Percentiles rank a stretch among this genome's conserved stretches.
Evolutionary conservation across 2,797 vertebrate genomes (phyloP).

Genomic region (Erithacus rubecula): DNA sequence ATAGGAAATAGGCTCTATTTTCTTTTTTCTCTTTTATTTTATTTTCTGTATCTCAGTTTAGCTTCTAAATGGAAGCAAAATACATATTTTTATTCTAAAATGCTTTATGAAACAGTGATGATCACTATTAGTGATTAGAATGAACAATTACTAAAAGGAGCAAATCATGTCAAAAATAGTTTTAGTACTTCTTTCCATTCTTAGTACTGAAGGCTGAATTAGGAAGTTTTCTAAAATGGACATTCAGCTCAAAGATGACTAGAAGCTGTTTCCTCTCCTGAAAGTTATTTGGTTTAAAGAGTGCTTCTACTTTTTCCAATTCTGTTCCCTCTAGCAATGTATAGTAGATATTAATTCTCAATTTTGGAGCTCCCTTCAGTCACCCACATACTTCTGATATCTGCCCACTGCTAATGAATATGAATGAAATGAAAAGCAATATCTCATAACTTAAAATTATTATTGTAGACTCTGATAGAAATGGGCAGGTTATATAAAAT

Average conservation of each 20-base stretch:
- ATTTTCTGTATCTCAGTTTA: background rate
- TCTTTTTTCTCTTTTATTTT: background rate
- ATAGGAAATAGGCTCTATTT: background rate
- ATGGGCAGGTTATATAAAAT: constrained; percentile 21
- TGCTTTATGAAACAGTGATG: background rate
- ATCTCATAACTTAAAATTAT: constrained; percentile 24
- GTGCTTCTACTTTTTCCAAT: background rate
- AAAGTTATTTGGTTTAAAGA: background rate
- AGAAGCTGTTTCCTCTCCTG: background rate
- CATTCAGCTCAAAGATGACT: background rate
- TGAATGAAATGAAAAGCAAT: constrained; percentile 34
- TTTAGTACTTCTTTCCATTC: background rate
- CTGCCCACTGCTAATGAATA: constrained; percentile 37
- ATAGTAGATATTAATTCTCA: background rate
- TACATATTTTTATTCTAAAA: background rate
- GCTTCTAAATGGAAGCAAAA: background rate
- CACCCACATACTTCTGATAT: background rate
- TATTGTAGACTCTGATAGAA: constrained; percentile 11
- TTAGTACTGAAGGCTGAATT: background rate
- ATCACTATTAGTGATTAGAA: background rate
- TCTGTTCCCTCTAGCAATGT: background rate
- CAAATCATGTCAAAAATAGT: background rate
- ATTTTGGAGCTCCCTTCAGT: background rate
- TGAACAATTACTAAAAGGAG: background rate
- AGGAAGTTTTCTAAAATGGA: background rate